Percentiles rank a stretch among this genome's conserved stretches.
Conservation (phyloP, 1,140 invertebrate species). For the Portunus trituberculatus region DNA sequence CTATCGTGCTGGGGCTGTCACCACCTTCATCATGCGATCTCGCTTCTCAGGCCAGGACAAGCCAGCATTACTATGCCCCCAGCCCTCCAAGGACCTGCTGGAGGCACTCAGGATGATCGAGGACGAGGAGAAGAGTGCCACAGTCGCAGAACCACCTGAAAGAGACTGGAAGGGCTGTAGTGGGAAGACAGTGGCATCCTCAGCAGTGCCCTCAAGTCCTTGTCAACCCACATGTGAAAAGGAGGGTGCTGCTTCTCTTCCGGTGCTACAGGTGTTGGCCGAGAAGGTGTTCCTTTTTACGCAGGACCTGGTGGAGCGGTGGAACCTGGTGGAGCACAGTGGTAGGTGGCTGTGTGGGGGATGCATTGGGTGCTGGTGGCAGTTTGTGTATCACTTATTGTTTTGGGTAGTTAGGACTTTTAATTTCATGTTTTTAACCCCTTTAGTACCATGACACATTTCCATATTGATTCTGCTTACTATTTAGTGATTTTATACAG, state of each 20-base stretch:
- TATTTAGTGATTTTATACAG: too few relatives aligned
- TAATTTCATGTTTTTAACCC: too few relatives aligned
- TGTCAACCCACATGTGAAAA: background rate
- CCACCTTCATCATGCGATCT: conserved; percentile 21
- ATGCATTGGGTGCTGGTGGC: too few relatives aligned
- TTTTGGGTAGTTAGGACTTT: too few relatives aligned
- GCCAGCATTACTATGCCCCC: background rate
- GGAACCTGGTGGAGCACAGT: conserved; percentile 25
- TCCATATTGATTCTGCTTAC: too few relatives aligned
- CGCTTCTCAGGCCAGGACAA: conserved; percentile 27
- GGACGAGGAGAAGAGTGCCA: conserved; percentile 56
- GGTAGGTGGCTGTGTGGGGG: background rate
- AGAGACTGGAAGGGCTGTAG: background rate
- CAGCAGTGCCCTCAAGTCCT: background rate
- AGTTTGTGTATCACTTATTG: too few relatives aligned
- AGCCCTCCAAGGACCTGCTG: conserved; percentile 50
- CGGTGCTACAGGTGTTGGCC: conserved; percentile 60
- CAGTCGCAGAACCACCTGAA: background rate
- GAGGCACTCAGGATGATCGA: conserved; percentile 64
- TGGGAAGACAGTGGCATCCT: background rate
- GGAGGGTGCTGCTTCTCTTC: conserved; percentile 34
- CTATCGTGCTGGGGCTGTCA: conserved; percentile 40
- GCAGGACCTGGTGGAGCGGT: conserved; percentile 62
- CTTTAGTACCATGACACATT: too few relatives aligned
- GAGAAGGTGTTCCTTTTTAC: conserved; percentile 71